phyloP scores from a whole-genome alignment of 2,113 vertebrate species.

The Lagopus leucura region DNA sequence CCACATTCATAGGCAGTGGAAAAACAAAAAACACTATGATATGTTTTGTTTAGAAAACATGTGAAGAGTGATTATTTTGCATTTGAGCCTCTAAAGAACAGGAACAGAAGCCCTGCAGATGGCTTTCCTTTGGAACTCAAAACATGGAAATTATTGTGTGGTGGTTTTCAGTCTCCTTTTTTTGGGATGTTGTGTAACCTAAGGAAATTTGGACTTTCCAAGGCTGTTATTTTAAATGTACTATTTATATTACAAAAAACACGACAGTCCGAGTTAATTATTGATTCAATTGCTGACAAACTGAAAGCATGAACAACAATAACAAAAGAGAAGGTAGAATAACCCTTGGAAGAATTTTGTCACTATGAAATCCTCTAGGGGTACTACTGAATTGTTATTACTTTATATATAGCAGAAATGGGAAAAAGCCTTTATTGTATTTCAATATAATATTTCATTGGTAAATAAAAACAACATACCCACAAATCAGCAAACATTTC shows the following conservation, averaged over 20 bases:
- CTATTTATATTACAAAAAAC: slow-evolving; percentile 43
- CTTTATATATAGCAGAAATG: slow-evolving; percentile 31
- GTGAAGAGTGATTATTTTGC: neutral
- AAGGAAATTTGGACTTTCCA: slow-evolving; percentile 36
- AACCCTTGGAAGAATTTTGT: slow-evolving; percentile 11
- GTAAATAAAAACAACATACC: slow-evolving; percentile 47
- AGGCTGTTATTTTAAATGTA: slow-evolving; percentile 31
- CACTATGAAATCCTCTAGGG: neutral
- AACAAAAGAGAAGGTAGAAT: neutral
- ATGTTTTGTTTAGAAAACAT: neutral
- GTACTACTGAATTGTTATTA: neutral
- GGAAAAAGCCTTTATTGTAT: neutral
- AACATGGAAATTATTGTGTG: neutral
- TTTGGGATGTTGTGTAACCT: slow-evolving; percentile 43
- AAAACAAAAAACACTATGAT: neutral
- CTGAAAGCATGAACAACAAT: neutral
- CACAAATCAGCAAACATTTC: slow-evolving; percentile 41
- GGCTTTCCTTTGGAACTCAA: neutral
- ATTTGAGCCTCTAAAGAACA: neutral
- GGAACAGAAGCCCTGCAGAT: neutral
- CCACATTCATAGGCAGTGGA: neutral
- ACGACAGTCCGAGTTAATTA: slow-evolving; percentile 38
- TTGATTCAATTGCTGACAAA: slow-evolving; percentile 32
- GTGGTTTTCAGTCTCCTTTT: slow-evolving; percentile 22
- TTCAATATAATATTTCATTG: slow-evolving; percentile 18